phyloP scores from a whole-genome alignment of 2,888 invertebrate species.

The Brachynemurus nebulosus region DNA sequence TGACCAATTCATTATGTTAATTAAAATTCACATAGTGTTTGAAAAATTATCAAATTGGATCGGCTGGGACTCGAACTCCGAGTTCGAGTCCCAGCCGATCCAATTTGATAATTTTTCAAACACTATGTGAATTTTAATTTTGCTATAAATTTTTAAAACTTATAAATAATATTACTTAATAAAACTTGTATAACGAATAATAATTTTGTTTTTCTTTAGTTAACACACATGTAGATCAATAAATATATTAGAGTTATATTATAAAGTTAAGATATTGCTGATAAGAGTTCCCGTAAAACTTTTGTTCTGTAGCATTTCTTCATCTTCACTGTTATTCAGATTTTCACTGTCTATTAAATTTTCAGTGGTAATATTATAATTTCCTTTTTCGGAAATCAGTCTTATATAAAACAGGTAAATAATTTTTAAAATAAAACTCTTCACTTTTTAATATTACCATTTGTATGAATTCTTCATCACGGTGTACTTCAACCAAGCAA shows the following conservation, averaged over 20 bases:
- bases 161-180: background rate
- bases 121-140: too few species aligned
- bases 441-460: too few species aligned
- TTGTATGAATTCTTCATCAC: too few species aligned
- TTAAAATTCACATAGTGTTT: too few species aligned
- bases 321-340: background rate
- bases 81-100: too few species aligned
- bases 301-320: background rate
- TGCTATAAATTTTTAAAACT: background rate
- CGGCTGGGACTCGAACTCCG: too few species aligned
- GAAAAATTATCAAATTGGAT: too few species aligned
- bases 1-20: too few species aligned
- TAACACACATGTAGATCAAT: background rate
- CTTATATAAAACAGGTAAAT: too few species aligned
- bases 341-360: conserved; percentile 13
- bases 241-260: background rate
- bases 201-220: background rate
- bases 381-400: conserved; percentile 15
- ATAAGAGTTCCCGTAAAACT: background rate
- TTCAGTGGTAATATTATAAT: conserved; percentile 14
- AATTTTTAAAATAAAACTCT: too few species aligned
- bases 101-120: too few species aligned
- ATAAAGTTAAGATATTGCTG: background rate
- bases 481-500: too few species aligned
- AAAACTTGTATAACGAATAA: background rate